phyloP scores from a whole-genome alignment of 2,113 vertebrate species.

The Xiphophorus hellerii region DNA sequence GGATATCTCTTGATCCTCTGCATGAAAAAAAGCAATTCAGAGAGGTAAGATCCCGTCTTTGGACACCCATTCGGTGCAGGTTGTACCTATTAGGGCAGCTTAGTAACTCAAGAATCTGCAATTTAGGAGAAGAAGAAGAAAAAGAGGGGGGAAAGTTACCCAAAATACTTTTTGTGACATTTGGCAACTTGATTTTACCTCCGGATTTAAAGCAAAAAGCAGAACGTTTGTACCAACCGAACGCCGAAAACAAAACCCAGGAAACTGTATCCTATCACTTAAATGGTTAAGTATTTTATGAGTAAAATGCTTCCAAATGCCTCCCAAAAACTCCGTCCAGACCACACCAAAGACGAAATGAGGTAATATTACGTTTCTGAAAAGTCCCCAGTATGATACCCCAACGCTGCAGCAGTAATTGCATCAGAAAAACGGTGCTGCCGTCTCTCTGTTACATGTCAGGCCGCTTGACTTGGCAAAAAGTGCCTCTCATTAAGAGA shows the following conservation, averaged over 20 bases:
- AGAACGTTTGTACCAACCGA: conserved; percentile 52
- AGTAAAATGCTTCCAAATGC: conserved; percentile 99
- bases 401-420: conserved; percentile 88
- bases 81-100: conserved; percentile 84
- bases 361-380: conserved; percentile 94
- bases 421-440: conserved; percentile 85
- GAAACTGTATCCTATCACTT: conserved; percentile 93
- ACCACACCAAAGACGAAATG: conserved; percentile 94
- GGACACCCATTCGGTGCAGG: conserved; percentile 73
- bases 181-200: conserved; percentile 20
- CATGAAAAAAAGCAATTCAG: conserved; percentile 50
- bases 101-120: conserved; percentile 84
- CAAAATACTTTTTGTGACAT: conserved; percentile 38
- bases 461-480: conserved; percentile 71
- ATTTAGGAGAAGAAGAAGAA: conserved; percentile 65
- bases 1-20: conserved; percentile 73
- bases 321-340: conserved; percentile 92
- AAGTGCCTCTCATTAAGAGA: conserved; percentile 67
- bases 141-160: conserved; percentile 54
- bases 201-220: conserved; percentile 54
- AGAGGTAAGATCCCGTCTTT: conserved; percentile 69
- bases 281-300: conserved; percentile 95
- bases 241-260: conserved; percentile 70
- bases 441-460: conserved; percentile 74
- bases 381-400: conserved; percentile 90